phyloP scores from a whole-genome alignment of 1,140 invertebrate species.

The Drosophila nikananu region DNA sequence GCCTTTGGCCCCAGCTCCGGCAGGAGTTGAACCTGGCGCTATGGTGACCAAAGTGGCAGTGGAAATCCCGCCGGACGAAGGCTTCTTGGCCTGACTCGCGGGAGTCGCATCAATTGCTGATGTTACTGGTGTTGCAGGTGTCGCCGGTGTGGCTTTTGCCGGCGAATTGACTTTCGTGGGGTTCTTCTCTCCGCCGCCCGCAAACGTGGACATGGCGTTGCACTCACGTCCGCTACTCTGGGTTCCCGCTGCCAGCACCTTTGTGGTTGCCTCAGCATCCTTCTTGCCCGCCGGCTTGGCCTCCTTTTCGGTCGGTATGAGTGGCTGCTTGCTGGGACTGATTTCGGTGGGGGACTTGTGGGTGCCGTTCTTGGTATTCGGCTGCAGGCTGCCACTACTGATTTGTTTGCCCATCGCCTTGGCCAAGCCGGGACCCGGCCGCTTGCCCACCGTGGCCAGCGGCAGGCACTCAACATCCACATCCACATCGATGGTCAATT shows the following conservation, averaged over 20 bases:
- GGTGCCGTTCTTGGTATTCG: slow-evolving; percentile 48
- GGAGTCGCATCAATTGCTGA: slow-evolving; percentile 9
- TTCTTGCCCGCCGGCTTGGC: slow-evolving; percentile 23
- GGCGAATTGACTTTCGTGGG: slow-evolving; percentile 30
- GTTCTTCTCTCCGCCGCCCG: slow-evolving; percentile 30
- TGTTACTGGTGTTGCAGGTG: not conserved
- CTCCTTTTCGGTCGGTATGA: slow-evolving; percentile 52
- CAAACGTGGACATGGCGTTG: slow-evolving; percentile 71
- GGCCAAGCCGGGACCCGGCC: slow-evolving; percentile 86
- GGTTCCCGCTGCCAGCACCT: slow-evolving; percentile 73
- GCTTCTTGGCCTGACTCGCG: slow-evolving; percentile 9
- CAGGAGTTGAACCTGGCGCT: slow-evolving; percentile 20
- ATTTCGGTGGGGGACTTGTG: slow-evolving; percentile 47
- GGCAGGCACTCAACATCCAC: slow-evolving; percentile 55
- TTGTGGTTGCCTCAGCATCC: slow-evolving; percentile 48
- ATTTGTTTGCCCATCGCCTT: slow-evolving; percentile 85
- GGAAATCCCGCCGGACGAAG: slow-evolving; percentile 19
- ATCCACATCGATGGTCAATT: slow-evolving; percentile 20
- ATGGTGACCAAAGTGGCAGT: slow-evolving; percentile 16
- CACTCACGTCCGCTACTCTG: slow-evolving; percentile 74
- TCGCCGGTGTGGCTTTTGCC: not conserved
- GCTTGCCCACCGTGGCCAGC: slow-evolving; percentile 72
- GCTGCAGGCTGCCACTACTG: slow-evolving; percentile 46
- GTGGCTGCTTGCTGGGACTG: slow-evolving; percentile 74
- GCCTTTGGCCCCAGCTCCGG: slow-evolving; percentile 6